Evolutionary conservation across 2,888 invertebrate species (phyloP).

Genomic region (Eupithecia tripunctaria): DNA sequence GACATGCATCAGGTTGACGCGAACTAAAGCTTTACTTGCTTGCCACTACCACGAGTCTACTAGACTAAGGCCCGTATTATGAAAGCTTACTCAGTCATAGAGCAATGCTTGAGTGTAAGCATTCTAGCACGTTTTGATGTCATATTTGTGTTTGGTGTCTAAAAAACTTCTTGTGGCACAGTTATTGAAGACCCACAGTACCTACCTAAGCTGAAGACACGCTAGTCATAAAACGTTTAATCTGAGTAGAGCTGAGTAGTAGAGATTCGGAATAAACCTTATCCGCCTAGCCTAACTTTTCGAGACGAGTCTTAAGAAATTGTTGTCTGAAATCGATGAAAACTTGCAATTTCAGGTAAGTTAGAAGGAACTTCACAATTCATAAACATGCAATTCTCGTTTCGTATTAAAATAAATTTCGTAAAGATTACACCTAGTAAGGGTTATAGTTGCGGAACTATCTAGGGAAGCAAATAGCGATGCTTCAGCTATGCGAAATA

Average conservation of each 20-base stretch:
- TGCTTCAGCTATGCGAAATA: constrained; percentile 16
- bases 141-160: too few species aligned
- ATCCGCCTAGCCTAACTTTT: background rate
- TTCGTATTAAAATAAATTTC: background rate
- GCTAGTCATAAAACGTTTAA: background rate
- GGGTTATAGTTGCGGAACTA: background rate
- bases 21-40: background rate
- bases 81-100: too few species aligned
- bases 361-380: background rate
- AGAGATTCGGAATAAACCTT: background rate
- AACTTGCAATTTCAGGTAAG: background rate
- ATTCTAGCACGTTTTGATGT: too few species aligned
- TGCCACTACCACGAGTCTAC: constrained; percentile 10
- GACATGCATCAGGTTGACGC: constrained; percentile 29
- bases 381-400: background rate
- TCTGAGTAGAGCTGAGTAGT: background rate
- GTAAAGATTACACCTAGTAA: background rate
- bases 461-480: constrained; percentile 17
- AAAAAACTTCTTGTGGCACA: too few species aligned
- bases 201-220: background rate
- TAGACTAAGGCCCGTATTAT: too few species aligned
- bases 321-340: background rate
- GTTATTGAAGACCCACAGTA: too few species aligned
- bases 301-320: background rate
- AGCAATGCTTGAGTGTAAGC: too few species aligned